These are phyloP conservation scores for Brachyopa scutellaris DNA, from an alignment of 2,888 invertebrate genomes.

Conservation along the genomic window DNA sequence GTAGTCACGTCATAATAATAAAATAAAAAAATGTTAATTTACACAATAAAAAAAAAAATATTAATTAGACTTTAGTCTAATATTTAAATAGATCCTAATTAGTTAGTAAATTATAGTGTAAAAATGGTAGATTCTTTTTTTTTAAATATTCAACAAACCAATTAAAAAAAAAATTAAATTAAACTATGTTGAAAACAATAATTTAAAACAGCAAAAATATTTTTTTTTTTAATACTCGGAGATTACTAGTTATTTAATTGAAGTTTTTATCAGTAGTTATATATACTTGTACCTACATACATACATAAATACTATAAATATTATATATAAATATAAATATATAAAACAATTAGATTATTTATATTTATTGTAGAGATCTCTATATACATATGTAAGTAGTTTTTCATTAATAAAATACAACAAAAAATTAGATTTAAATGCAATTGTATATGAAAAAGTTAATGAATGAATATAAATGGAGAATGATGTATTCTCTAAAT, in stretches of 20 bases:
- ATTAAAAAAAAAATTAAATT: slow-evolving; percentile 19
- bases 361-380: slow-evolving; percentile 69
- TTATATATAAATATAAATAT: slow-evolving; percentile 13
- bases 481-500: slow-evolving; percentile 47
- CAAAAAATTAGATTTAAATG: slow-evolving; percentile 46
- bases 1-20: slow-evolving; percentile 36
- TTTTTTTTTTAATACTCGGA: slow-evolving; percentile 41
- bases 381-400: slow-evolving; percentile 60
- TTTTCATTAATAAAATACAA: slow-evolving; percentile 55
- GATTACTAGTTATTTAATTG: slow-evolving; percentile 52
- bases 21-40: slow-evolving; percentile 27
- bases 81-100: slow-evolving; percentile 52
- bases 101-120: slow-evolving; percentile 58
- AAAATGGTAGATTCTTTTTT: slow-evolving; percentile 28
- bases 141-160: slow-evolving; percentile 28
- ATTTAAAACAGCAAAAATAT: neutral
- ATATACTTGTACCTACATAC: slow-evolving; percentile 65
- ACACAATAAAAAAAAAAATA: slow-evolving; percentile 28
- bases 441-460: slow-evolving; percentile 54
- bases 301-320: neutral
- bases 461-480: slow-evolving; percentile 49
- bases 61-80: slow-evolving; percentile 56
- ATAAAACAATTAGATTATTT: slow-evolving; percentile 60
- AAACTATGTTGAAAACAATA: slow-evolving; percentile 41
- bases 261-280: slow-evolving; percentile 63